Base-by-base conservation (phyloP, 2,888 invertebrate species). In the Spodoptera littoralis region DNA sequence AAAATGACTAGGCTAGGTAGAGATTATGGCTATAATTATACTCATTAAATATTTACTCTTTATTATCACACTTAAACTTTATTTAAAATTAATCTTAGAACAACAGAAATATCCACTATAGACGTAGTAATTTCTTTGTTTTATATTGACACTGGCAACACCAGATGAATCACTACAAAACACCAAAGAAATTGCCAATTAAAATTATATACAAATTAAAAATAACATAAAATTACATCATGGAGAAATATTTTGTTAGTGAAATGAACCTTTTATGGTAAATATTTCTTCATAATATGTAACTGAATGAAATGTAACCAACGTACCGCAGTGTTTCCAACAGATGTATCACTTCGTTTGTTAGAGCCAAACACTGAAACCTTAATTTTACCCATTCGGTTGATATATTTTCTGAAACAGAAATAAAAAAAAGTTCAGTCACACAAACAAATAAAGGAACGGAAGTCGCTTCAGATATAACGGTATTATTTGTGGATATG, bases 371-470 rank as follows among this genome's bases (percentile, higher is more conserved):
- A 91, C 96, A 97, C 77, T 96, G 96, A 92, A 97, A 98, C 83
- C 98, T 96, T 79, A 97, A 93, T 80, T 96, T 96, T 80, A 98
- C 92, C 98, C 98, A 98, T 92, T 96, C 95, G 78, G 95, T 90
- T 88, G 97, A 98, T 83, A 97, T 95, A 84, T 96, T 96, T 89
- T 96, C 96, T 95, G 94, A 56, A 95, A 94, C 69, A 85, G 81
- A 76, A 74, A 57, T 57, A 79, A 6, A 44, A n/a, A n/a, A 48
- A 44, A 36, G 9, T 36, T 36, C 9, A 36, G 36, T 8, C 27
- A 27, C 18, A 18, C 18, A 36, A 36, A 36, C 8, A 36, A 36
- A 36, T 9, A 36, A 9, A 9, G 36, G 36, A 36, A 36, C 36
- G 36, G 36, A 36, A 9, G 9, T 36, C 36, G 6, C 8, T 36